Percentiles rank a stretch among this genome's conserved stretches.
phyloP scores from a whole-genome alignment of 1,140 invertebrate genomes.

The Calycopis cecrops region DNA sequence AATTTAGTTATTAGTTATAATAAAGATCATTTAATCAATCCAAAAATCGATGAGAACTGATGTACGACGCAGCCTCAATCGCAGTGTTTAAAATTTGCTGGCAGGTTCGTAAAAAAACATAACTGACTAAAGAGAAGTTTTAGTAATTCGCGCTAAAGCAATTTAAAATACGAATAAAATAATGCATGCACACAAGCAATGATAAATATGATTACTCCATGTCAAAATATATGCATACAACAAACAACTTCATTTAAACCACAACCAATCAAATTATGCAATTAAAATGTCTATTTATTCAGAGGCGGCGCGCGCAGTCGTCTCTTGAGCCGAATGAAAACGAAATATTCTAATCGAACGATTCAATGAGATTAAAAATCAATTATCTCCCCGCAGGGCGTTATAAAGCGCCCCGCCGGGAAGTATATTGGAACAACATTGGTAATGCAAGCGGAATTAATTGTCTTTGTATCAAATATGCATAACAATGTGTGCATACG shows the following conservation, averaged over 20 bases:
- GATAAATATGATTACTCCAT: not conserved
- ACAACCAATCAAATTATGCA: conserved; percentile 9
- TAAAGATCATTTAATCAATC: not conserved
- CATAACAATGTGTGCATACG: not conserved
- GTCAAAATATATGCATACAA: not conserved
- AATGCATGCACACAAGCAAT: no score
- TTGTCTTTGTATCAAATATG: conserved; percentile 14
- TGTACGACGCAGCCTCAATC: no score
- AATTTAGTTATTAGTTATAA: not conserved
- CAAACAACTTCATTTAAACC: not conserved
- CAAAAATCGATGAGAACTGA: no score
- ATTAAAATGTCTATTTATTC: conserved; percentile 9
- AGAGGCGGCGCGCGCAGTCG: conserved; percentile 5
- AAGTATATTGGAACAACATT: conserved; percentile 26
- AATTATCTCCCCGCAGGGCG: conserved; percentile 22
- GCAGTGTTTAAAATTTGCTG: no score
- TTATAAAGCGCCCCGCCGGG: conserved; percentile 19
- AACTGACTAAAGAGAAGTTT: no score
- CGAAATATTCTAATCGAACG: conserved; percentile 29
- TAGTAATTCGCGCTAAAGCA: no score
- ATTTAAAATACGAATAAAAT: no score
- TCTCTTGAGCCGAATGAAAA: not conserved
- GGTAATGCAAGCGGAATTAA: conserved; percentile 18
- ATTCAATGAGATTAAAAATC: conserved; percentile 28
- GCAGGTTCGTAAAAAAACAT: no score